phyloP scores from a whole-genome alignment of 2,888 invertebrate species.

The Eupithecia dodoneata region DNA sequence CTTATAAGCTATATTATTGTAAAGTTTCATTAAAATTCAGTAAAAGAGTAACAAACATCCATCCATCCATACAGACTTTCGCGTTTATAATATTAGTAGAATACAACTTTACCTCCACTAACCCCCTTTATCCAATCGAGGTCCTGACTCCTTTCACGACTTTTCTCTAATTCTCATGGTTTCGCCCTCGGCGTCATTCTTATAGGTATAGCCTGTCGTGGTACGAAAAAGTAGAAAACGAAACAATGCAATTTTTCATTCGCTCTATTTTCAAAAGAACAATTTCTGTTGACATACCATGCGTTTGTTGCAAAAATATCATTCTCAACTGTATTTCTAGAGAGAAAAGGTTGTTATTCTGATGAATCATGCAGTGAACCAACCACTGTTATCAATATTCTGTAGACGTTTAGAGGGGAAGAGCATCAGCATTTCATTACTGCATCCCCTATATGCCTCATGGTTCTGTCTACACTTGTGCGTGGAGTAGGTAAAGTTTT shows the following conservation, averaged over 20 bases:
- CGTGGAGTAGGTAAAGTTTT: neutral
- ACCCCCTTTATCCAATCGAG: no score
- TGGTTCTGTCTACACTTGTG: conserved; percentile 12
- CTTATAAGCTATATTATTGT: no score
- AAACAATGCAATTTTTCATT: conserved; percentile 28
- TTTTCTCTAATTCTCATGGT: no score
- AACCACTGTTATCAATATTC: conserved; percentile 73
- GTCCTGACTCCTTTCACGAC: no score
- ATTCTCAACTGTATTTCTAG: conserved; percentile 18
- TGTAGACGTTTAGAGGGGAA: conserved; percentile 61
- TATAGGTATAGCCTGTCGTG: neutral
- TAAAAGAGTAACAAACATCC: no score
- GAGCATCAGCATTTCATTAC: conserved; percentile 77
- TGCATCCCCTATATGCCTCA: conserved; percentile 54
- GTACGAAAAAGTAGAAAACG: conserved; percentile 29
- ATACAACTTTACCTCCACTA: no score
- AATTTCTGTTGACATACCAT: conserved; percentile 41
- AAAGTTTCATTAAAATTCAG: no score
- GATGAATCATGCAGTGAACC: conserved; percentile 7
- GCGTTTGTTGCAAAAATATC: conserved; percentile 4
- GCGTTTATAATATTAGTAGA: no score
- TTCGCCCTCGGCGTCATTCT: neutral
- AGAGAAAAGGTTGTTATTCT: neutral
- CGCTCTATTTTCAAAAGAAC: conserved; percentile 41
- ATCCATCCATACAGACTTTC: no score